Evolutionary conservation across 2,113 vertebrate species (phyloP).

Genomic region (Neotoma lepida): DNA sequence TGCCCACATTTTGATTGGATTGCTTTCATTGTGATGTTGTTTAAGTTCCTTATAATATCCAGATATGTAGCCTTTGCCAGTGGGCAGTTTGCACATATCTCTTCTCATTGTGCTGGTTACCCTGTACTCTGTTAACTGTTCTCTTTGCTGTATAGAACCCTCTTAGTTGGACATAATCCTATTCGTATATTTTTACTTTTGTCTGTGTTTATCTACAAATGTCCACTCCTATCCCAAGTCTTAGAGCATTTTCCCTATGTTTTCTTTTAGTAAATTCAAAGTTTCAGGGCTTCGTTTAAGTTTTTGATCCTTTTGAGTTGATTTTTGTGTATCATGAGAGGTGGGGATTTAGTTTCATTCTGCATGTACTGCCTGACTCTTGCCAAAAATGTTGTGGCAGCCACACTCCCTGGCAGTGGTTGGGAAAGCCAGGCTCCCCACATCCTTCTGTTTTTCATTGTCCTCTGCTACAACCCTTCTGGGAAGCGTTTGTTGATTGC

Average conservation of each 20-base stretch:
- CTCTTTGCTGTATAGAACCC: not conserved
- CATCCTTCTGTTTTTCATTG: not conserved
- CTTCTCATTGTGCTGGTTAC: not conserved
- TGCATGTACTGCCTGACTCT: not conserved
- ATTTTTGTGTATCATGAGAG: not conserved
- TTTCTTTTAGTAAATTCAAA: not conserved
- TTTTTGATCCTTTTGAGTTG: not conserved
- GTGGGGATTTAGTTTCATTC: not conserved
- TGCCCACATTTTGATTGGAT: not conserved
- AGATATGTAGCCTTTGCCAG: not conserved
- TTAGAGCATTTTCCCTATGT: not conserved
- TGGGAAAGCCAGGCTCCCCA: conserved; percentile 16
- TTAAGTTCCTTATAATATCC: not conserved
- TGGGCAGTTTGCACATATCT: not conserved
- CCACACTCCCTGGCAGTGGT: not conserved
- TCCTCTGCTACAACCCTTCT: not conserved
- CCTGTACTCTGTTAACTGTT: not conserved
- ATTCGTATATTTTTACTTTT: not conserved
- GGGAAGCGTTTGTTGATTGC: conserved; percentile 38
- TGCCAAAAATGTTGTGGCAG: conserved; percentile 32
- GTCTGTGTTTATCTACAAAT: not conserved
- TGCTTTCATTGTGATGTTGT: not conserved
- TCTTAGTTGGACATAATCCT: not conserved
- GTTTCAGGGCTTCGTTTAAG: not conserved
- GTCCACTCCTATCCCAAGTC: not conserved